Base-by-base conservation (phyloP, 2,888 invertebrate species). In the Capitulum mitella region DNA sequence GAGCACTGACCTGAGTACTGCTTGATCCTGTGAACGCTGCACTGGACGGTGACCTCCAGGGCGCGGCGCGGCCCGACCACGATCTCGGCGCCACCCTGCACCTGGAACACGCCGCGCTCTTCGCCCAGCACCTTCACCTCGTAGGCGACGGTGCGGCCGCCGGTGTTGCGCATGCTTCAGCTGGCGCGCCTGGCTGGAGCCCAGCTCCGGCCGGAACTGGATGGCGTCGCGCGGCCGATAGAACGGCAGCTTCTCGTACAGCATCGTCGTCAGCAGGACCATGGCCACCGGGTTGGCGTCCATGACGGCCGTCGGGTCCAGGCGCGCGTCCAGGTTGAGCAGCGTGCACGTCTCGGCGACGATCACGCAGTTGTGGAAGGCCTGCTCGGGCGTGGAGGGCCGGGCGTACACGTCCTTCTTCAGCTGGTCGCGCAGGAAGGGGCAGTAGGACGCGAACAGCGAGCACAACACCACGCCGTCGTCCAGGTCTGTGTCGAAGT, bases 391-490 rank as follows among this genome's bases (percentile, higher is more conserved):
- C 81, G 83, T 84, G 19, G 80, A 81, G 3, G 88, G 86, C 40
- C 84, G 82, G 61, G 87, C 82, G 82, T 88, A 89, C 82, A 89
- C 86, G 79, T 88, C 87, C 40, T 83, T 82, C 61, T 88, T 85
- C 82, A 86, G 88, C 77, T 87, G 84, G 0, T 87, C 84, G 48
- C 83, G 83, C 64, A 91, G 83, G 83, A 89, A 91, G 0, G 90
- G 89, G 83, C 91, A 91, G 82, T 89, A 88, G 77, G 86, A 86
- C n/a, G 87, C 84, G 77, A 90, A 88, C 8, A 88, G 85, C 12
- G 89, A 88, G 76, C 88, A 87, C 43, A 91, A 83, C 34, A 89
- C 89, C 43, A 90, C 83, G 3, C 90, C 88, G 82, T 91, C 89
- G 37, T 85, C 84, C 61, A 91, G 84, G 84, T 89, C 89, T 0